Evolutionary conservation across 2,797 vertebrate species (phyloP).

Genomic region (Pantherophis vulpinus): DNA sequence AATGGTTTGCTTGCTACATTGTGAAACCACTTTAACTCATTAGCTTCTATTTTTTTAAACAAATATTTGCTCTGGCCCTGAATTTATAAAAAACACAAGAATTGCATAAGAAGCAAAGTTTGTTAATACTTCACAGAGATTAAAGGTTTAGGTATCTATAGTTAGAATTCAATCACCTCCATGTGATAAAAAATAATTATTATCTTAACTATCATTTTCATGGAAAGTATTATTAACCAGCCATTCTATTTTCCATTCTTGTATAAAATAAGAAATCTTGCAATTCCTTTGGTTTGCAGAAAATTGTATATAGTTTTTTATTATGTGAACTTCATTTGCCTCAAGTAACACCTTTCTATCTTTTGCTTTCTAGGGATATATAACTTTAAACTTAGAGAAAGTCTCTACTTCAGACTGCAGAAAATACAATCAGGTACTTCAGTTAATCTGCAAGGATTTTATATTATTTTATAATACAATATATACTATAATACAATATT

Average conservation of each 20-base stretch:
- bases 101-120: not conserved
- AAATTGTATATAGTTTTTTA: not conserved
- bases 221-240: not conserved
- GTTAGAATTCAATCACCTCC: not conserved
- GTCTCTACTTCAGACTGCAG: not conserved
- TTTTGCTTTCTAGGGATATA: not conserved
- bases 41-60: not conserved
- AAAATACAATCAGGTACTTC: not conserved
- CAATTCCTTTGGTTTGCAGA: not conserved
- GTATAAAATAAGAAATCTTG: not conserved
- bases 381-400: not conserved
- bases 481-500: too few species aligned
- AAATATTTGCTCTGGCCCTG: not conserved
- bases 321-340: not conserved
- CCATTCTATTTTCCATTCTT: not conserved
- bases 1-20: not conserved
- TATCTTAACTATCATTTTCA: not conserved
- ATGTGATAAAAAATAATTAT: not conserved
- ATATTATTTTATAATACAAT: too few species aligned
- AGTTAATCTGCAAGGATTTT: not conserved
- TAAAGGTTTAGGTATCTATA: not conserved
- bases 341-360: not conserved
- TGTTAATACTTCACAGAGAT: not conserved
- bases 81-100: not conserved
- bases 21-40: not conserved